Evolutionary conservation across 1,140 invertebrate genomes (phyloP), one percentile per base, ranked within the genome.

Genomic region (Sminthurides bifidus): DNA sequence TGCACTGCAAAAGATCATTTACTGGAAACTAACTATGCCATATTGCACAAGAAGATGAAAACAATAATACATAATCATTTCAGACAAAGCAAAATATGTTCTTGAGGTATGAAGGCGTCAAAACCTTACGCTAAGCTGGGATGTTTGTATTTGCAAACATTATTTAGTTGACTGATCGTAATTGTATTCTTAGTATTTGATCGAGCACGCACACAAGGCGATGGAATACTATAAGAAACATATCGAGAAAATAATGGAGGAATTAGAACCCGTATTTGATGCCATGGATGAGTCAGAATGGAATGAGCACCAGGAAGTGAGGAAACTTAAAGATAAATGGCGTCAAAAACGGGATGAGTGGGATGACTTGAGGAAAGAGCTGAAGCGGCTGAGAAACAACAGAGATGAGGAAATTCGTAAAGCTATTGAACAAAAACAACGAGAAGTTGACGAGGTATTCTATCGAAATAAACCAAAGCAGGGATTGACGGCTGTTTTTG

Each of bases 11-110:
- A 38, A 15, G 60, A 54, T 15, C 45, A 54, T 6, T 43, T 65
- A 10, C 29, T 52, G 1, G 49, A 55, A 38, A 54, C 52, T 35
- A n/a, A 30, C n/a, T 65, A 44, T 45, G 51, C 46, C 3, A 30
- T 37, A 12, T 40, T 61, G n/a, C 56, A 60, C 15, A 65, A 65
- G 40, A 65, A 65, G 33, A 45, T 65, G 54, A 49, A 45, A 41
- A 65, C 57, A 49, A 21, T 58, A 1, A 35, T 65, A 17, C 54
- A 53, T 0, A 59, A 54, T 23, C 41, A 61, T 27, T 65, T 60
- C 40, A n/a, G 58, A 50, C n/a, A 65, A 65, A 24, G 59, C 63
- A 23, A 53, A 56, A 33, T 58, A 49, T 26, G 52, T 65, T 21
- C 10, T 65, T 17, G 31, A 61, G 35, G 61, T 63, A 56, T 38